Base-by-base conservation (phyloP, 1,140 invertebrate genomes). In the Pseudomyrmex flavicornis region DNA sequence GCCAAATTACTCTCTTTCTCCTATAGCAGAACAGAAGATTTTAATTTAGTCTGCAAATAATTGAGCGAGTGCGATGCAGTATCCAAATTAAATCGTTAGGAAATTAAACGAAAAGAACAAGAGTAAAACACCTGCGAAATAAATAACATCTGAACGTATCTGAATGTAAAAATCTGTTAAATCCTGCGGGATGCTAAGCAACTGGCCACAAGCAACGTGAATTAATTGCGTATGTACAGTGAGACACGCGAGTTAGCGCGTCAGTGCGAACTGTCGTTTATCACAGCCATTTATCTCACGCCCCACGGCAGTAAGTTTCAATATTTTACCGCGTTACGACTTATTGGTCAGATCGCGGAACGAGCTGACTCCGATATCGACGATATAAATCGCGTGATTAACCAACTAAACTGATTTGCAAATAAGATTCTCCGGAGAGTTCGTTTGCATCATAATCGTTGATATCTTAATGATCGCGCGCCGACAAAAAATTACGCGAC, bases 281-380 rank as follows among this genome's bases (percentile, higher is more conserved):
- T 88, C 87, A 87, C 86, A 52, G 65, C 54, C 70, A 69, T 87
- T 88, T 84, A 87, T 87, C 75, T 88, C 70, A 35, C 35, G 75
- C 70, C 54, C 56, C 73, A 76, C 68, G 86, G 75, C 85, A 85
- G 84, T 88, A 84, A 88, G 75, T 72, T 80, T 54, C 82, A 82
- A 12, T 75, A 80, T 75, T 84, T 87, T 84, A 75, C 54, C 62
- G 56, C 73, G 59, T 44, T 68, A 85, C 17, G 75, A 77, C 85
- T 73, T 12, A 12, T 52, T 56, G 50, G 54, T 10, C 26, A 63
- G 26, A 46, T 13, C 56, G 63, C 66, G 48, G 50, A 7, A 82
- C 46, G 12, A 70, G 76, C 61, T 35, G 50, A 59, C 35, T 56
- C 26, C 5, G 50, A 77, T 56, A 70, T 3, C 58, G 58, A 17